Evolutionary conservation across 2,113 vertebrate species (phyloP).

Genomic region (Gobiocypris rarus): DNA sequence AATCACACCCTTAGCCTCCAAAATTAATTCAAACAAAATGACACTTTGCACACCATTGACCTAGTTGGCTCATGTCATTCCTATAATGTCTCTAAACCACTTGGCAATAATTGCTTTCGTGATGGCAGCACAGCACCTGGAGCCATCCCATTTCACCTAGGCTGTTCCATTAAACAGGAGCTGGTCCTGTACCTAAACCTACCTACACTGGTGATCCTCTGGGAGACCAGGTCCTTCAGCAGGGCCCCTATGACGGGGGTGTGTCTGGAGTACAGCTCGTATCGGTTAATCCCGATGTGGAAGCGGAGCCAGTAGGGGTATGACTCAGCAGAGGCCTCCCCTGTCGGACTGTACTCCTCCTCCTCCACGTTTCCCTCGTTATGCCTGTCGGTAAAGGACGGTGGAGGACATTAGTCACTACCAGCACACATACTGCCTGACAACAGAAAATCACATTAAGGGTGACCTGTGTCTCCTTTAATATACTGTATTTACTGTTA

Average conservation of each 20-base stretch:
- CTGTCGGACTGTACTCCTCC: constrained; percentile 83
- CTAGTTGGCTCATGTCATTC: constrained; percentile 43
- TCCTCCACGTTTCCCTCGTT: constrained; percentile 79
- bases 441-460: neutral
- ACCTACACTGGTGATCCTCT: constrained; percentile 95
- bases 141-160: constrained; percentile 3
- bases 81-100: constrained; percentile 44
- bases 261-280: constrained; percentile 90
- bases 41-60: constrained; percentile 17
- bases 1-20: neutral
- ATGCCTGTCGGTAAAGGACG: constrained; percentile 69
- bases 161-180: neutral
- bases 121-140: constrained; percentile 4
- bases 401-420: neutral
- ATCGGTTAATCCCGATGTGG: constrained; percentile 95
- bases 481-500: too few species aligned
- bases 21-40: constrained; percentile 20
- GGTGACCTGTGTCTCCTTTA: too few species aligned
- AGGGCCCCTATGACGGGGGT: constrained; percentile 85
- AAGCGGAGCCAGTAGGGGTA: constrained; percentile 98
- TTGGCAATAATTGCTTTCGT: constrained; percentile 40
- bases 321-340: constrained; percentile 82
- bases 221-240: constrained; percentile 85
- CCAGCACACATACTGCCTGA: neutral
- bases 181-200: constrained; percentile 66